Conservation (phyloP, 2,113 vertebrate genomes). For the Meleagris gallopavo region DNA sequence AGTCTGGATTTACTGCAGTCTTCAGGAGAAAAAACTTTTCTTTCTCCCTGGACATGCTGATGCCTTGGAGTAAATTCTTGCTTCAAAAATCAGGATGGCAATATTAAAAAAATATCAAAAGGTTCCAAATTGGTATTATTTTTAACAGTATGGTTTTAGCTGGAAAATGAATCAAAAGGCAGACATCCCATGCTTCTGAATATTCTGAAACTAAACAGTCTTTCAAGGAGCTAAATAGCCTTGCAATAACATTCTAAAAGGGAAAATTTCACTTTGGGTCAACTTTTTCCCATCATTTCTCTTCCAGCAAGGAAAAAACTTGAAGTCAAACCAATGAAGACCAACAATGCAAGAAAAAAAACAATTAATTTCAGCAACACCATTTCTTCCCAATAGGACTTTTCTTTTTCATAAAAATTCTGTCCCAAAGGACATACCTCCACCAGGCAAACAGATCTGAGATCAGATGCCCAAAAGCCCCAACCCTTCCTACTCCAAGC, state of each 20-base stretch:
- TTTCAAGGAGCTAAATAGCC: not conserved
- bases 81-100: not conserved
- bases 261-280: not conserved
- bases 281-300: not conserved
- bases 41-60: not conserved
- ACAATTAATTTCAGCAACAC: not conserved
- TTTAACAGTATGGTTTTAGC: not conserved
- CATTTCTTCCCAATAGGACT: not conserved
- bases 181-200: not conserved
- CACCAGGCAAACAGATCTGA: not conserved
- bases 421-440: not conserved
- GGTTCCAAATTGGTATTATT: not conserved
- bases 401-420: not conserved
- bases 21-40: not conserved
- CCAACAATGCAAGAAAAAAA: not conserved
- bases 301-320: not conserved
- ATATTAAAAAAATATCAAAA: not conserved
- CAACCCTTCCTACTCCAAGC: not conserved
- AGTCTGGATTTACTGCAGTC: not conserved
- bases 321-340: not conserved
- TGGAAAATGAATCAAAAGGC: not conserved
- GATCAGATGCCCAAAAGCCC: accelerated
- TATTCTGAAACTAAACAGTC: not conserved
- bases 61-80: not conserved
- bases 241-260: not conserved